A percentile compares a stretch with the other conserved stretches of the same genome.
Conservation (phyloP, 2,113 vertebrate genomes). For the Lepidothrix coronata region DNA sequence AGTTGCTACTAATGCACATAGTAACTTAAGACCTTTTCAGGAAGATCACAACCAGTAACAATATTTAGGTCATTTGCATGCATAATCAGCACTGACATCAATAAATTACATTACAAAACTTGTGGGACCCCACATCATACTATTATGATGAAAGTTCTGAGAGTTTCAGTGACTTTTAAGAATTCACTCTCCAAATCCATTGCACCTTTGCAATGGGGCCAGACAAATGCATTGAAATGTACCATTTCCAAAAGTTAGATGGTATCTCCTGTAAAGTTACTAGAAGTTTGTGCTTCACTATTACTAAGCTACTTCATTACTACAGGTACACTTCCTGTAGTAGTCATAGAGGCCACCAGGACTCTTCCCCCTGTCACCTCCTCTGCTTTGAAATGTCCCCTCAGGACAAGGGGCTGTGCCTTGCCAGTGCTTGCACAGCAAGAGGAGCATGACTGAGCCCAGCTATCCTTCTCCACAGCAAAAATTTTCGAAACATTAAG, state of each 20-base stretch:
- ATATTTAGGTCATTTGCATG: not conserved
- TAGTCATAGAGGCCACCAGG: not conserved
- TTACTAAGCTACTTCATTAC: not conserved
- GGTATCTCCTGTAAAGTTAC: not conserved
- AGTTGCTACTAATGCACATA: not conserved
- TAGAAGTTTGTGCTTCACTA: not conserved
- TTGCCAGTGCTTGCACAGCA: not conserved
- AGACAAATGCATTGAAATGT: not conserved
- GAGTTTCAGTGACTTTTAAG: not conserved
- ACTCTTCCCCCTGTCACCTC: not conserved
- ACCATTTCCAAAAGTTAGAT: not conserved
- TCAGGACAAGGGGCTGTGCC: not conserved
- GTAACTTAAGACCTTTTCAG: not conserved
- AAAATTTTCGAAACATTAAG: not conserved
- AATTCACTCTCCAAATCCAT: not conserved
- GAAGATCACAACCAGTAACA: not conserved
- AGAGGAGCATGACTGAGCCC: not conserved
- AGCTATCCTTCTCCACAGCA: not conserved
- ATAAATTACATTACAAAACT: not conserved
- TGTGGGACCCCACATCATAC: rapidly evolving
- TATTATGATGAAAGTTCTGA: not conserved
- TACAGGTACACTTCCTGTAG: not conserved
- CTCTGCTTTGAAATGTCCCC: not conserved
- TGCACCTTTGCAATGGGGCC: not conserved
- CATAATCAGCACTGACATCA: not conserved